These are phyloP conservation scores for Oscheius sp. DNA, from an alignment of 2,888 invertebrate genomes.

Conservation along the genomic window DNA sequence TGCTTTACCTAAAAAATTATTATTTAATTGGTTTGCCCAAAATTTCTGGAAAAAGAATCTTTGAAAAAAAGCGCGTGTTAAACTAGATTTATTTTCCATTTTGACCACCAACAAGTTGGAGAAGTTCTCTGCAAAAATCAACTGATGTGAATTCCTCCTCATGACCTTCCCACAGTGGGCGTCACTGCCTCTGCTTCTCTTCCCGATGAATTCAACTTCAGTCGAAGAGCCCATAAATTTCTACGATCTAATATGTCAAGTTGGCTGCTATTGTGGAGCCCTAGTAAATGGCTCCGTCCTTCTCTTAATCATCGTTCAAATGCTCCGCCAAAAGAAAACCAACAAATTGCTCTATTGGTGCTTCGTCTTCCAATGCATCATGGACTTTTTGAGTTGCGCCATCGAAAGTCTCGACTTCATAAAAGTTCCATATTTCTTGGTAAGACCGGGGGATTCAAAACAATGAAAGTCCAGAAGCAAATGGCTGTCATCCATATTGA, in stretches of 20 bases:
- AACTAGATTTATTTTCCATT: too few species aligned
- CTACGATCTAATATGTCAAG: not conserved
- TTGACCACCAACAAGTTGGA: too few species aligned
- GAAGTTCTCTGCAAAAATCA: too few species aligned
- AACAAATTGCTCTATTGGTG: constrained; percentile 9
- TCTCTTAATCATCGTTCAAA: not conserved
- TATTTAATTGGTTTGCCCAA: too few species aligned
- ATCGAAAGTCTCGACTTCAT: constrained; percentile 2
- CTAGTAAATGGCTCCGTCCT: not conserved
- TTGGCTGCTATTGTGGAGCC: not conserved
- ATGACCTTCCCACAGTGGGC: too few species aligned
- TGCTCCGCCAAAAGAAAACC: not conserved
- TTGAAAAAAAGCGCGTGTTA: too few species aligned
- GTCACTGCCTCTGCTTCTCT: too few species aligned
- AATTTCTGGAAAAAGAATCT: too few species aligned
- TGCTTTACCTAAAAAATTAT: too few species aligned
- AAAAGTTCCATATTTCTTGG: not conserved
- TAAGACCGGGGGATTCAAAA: not conserved
- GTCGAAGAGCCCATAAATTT: not conserved
- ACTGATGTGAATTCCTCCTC: too few species aligned
- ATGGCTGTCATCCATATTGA: not conserved
- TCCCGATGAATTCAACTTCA: too few species aligned
- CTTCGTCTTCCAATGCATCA: not conserved
- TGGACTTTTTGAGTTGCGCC: not conserved
- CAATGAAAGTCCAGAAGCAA: not conserved